Evolutionary conservation across 2,797 vertebrate species (phyloP), one percentile per base, ranked within the genome.

Genomic region (Steatocranus sp.): DNA sequence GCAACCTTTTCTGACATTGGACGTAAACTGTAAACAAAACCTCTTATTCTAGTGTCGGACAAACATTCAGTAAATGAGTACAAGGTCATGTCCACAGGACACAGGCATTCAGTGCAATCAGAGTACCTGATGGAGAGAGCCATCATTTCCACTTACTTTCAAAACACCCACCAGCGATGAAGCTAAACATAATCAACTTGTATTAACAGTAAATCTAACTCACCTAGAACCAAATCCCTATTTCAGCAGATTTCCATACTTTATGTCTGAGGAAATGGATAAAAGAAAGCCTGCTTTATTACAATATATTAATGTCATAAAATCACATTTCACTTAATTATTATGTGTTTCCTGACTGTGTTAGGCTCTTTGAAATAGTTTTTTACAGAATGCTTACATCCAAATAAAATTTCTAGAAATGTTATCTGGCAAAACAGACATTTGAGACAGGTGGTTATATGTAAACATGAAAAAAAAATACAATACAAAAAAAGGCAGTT

Each of bases 21-120:
- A 79, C 76, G 75, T 50, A 46, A 88, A 89, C 91, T 93, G 1
- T 87, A 92, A 92, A 94, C 88, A 79, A 88, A 91, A 66, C 75
- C 79, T 73, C 82, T 85, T 79, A 70, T 85, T 88, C 70, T 82
- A 84, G 30, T 4, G 90, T 85, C 75, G 51, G 80, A 90, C 73
- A 83, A 89, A 91, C 93, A 93, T 91, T 94, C 89, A 91, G 88
- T 86, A 86, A 76, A 87, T 85, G 90, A 89, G 84, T 88, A 87
- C 79, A 90, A 88, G 87, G 83, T 81, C 34, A 90, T 96, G 96
- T 97, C 96, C 96, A 96, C 82, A 82, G 97, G 96, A 96, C 96
- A 97, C 92, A 96, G 89, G 89, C 92, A 85, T 83, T 93, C 92
- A 96, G 94, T 94, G 95, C 90, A 92, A 90, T 85, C 1, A 38